Base-by-base conservation (phyloP, 2,888 invertebrate genomes). In the Hymenopus coronatus region DNA sequence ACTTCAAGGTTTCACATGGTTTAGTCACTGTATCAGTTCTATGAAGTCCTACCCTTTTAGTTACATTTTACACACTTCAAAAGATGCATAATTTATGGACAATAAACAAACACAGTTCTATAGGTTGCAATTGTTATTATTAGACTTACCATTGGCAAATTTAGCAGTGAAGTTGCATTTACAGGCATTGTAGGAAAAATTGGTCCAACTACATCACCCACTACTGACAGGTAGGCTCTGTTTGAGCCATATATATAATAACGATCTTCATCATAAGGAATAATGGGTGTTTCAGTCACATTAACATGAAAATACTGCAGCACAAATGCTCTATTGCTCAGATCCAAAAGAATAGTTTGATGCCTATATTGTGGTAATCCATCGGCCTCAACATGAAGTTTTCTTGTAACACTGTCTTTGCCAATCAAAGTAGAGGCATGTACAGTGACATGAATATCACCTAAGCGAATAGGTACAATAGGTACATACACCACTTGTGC, bases 271-370 rank as follows among this genome's bases (percentile, higher is more conserved):
- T 98, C 97, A 93, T 98, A 98, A 0, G 98, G 98, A 91, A 98
- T 98, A 89, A 98, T 95, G 3, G 99, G 98, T 1, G 97, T 97
- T 93, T 99, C 98, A 0, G 98, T 98, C 9, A 99, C 96, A 93
- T 98, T 98, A 1, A 99, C 97, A 93, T 99, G 98, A 96, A 99
- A 96, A 93, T 98, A 98, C 92, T 98, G 98, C 94, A 98, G 97
- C 88, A 97, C 96, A 93, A 97, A 97, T 0, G 98, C 98, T 82
- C 98, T 96, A 93, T 97, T 98, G 91, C 98, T 98, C 89, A 99
- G 94, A 94, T 99, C 99, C 15, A 99, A 94, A 0, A 99, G 94
- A 85, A 98, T 96, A 0, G 99, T 97, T 91, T 99, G 98, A 94
- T 99, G 99, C 0, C 98, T 96, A 93, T 97, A 95, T 92, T 99